Evolutionary conservation across 2,113 vertebrate genomes (phyloP), one percentile per base, ranked within the genome.

Genomic region (Nyctibius bracteatus): DNA sequence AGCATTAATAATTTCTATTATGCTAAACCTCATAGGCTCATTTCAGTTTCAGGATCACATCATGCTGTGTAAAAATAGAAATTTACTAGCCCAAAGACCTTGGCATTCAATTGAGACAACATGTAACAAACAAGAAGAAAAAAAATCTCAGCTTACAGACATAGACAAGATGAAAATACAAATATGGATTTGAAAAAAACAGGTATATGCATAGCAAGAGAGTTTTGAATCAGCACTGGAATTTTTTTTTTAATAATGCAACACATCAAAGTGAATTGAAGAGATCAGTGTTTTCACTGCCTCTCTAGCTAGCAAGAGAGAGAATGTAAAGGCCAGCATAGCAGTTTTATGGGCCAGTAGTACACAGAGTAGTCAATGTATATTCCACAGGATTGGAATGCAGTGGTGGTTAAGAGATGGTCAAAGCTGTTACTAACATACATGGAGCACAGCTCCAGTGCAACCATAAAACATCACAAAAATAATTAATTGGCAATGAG

Each of bases 1-100:
- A 88, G 52, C 93, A 94, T 95, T 94, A 97, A 94, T 96, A 93
- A 96, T 96, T 92, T 94, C 95, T 95, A 74, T 88, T 95, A 94
- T 37, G 80, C 92, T 86, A 94, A 80, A 49, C 22, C 63, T 86
- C 79, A 74, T 22, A 92, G 44, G 75, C 67, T 93, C 72, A 83
- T 81, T 96, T 88, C 68, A 39, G 30, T 77, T 94, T 81, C 0
- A 4, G 70, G 61, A 95, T 37, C 4, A 0, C 79, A 77, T 74
- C 67, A 25, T 4, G 27, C 65, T 81, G 57, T n/a, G 30, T 55
- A 86, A 95, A 94, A 94, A 86, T 37, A 94, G 82, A 86, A 94
- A 94, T 49, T 68, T 61, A 44, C 63, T 67, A 80, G 57, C 59
- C 79, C 85, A 78, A 73, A 90, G 66, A 93, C 84, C 75, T 79